Percentiles rank a stretch among this genome's conserved stretches.
phyloP scores from a whole-genome alignment of 2,888 invertebrate genomes.

The Zaprionus lineosus region DNA sequence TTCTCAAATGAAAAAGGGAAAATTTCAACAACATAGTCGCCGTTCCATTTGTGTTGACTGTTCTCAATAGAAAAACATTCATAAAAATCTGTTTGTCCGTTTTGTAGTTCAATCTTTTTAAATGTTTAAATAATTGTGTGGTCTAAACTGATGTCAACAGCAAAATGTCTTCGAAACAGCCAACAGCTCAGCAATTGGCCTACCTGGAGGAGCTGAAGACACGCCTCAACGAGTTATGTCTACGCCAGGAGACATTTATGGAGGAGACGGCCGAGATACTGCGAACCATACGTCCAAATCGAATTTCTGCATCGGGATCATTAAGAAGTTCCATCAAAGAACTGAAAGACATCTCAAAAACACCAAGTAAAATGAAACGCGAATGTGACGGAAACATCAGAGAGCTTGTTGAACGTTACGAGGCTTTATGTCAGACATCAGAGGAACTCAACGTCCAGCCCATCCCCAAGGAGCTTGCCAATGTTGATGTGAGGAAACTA shows the following conservation, averaged over 20 bases:
- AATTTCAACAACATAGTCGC: no score
- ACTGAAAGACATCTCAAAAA: no score
- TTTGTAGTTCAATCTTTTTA: constrained; percentile 7
- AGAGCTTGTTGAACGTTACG: constrained; percentile 52
- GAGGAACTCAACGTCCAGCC: constrained; percentile 47
- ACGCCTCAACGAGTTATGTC: constrained; percentile 51
- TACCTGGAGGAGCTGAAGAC: constrained; percentile 63
- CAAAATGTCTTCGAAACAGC: constrained; percentile 44
- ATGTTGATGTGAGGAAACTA: constrained; percentile 57
- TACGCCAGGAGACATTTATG: constrained; percentile 57
- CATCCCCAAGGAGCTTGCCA: constrained; percentile 51
- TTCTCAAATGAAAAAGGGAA: no score
- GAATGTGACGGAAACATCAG: constrained; percentile 37
- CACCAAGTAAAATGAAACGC: not conserved
- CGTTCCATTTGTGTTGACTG: no score
- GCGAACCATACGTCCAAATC: constrained; percentile 27
- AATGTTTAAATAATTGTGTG: constrained; percentile 27
- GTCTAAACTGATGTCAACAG: constrained; percentile 33
- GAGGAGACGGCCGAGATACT: constrained; percentile 55
- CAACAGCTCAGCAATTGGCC: constrained; percentile 58
- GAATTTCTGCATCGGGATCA: no score
- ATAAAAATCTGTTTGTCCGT: no score
- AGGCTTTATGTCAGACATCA: constrained; percentile 58
- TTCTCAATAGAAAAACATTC: no score
- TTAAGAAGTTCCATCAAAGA: no score